Evolutionary conservation across 2,797 vertebrate genomes (phyloP), one percentile per base, ranked within the genome.

Genomic region (Lepus townsendii): DNA sequence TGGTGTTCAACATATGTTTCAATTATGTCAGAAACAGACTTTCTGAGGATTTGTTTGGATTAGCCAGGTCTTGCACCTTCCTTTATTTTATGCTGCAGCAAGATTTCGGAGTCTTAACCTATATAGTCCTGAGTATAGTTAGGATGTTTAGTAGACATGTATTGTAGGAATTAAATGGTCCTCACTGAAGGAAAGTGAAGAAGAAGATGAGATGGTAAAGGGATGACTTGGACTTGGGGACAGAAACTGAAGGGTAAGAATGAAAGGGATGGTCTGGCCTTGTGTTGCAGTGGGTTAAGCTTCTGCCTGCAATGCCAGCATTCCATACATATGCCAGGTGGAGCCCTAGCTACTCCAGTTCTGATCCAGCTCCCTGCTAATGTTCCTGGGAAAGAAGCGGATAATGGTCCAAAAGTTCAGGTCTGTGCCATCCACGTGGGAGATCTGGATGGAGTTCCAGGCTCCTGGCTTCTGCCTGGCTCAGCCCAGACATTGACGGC

Each of bases 111-210:
- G 7, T 86, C 9, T 95, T 86, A 94, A 47, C 38, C 7, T 60
- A 42, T 0, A 50, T 83, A 27, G 68, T 92, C 26, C 62, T 83
- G 30, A 82, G 27, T n/a, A 13, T 27, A 77, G 47, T 66, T 57
- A 78, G 30, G 16, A 87, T 80, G 7, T 78, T 85, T 91, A 75
- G 87, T 71, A 90, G 78, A 80, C 76, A 62, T 1, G 22, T 73
- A 17, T 85, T 94, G 60, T 66, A 54, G 17, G 30, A 71, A 57
- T 76, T 90, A 80, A 84, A 83, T 35, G 87, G 79, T 68, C 30
- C 24, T 73, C 65, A 30, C 2, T 82, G 54, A 93, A 86, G 65
- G 60, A 76, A 83, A 76, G 71, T 47, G 50, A 90, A 75, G 86
- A 78, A 30, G 32, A 22, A 30, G 26, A n/a, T n/a, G 50, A 76